Evolutionary conservation across 2,797 vertebrate species (phyloP).

Genomic region (Argyrosomus regius): DNA sequence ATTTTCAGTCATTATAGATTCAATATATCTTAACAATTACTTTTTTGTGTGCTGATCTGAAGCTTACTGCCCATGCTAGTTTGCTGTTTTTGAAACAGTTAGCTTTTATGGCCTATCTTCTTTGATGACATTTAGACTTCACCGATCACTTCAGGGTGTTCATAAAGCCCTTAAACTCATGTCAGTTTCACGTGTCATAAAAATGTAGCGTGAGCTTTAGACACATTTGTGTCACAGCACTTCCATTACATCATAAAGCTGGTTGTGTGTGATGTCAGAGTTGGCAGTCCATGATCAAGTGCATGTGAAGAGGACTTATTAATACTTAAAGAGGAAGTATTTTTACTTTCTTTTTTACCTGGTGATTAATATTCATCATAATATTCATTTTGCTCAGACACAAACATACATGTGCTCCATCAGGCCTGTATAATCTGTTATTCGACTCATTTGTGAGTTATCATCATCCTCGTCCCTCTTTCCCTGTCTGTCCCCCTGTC

Average conservation of each 20-base stretch:
- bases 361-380: not conserved
- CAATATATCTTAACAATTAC: constrained; percentile 1
- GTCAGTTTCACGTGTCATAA: constrained; percentile 28
- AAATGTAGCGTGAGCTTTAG: constrained; percentile 14
- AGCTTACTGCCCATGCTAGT: not conserved
- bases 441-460: not conserved
- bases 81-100: constrained; percentile 4
- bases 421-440: not conserved
- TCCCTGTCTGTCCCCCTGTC: constrained; percentile 5
- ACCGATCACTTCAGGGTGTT: constrained; percentile 17
- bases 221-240: constrained; percentile 6
- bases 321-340: not conserved
- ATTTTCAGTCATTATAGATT: constrained; percentile 6
- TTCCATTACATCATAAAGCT: not conserved
- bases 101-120: constrained; percentile 30
- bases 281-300: too few species aligned
- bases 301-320: not conserved
- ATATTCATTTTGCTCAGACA: not conserved
- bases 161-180: constrained; percentile 14
- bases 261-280: not conserved
- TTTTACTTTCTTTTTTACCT: too few species aligned
- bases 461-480: not conserved
- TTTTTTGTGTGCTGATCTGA: constrained; percentile 43
- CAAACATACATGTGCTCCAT: not conserved
- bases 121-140: constrained; percentile 26